phyloP scores from a whole-genome alignment of 2,888 invertebrate species.

The Syritta pipiens region DNA sequence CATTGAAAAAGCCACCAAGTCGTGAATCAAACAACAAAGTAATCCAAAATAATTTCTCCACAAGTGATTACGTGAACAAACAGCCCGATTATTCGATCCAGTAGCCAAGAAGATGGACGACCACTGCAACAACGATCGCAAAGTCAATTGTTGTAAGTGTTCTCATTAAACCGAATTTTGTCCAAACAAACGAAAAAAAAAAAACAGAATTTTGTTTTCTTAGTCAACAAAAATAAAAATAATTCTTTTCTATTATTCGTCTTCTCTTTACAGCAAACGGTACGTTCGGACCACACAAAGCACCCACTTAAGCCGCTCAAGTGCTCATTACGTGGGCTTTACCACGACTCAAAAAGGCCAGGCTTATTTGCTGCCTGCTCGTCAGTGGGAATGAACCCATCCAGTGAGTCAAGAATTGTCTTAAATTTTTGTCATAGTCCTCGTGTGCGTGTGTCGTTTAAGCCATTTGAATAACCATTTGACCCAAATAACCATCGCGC shows the following conservation, averaged over 20 bases:
- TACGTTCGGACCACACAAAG: background rate
- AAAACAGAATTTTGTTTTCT: background rate
- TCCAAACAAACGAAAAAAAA: conserved; percentile 6
- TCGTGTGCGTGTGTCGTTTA: background rate
- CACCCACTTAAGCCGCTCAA: background rate
- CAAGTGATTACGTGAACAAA: background rate
- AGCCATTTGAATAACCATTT: conserved; percentile 3
- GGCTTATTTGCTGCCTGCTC: no score
- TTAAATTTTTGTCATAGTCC: background rate
- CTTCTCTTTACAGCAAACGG: background rate
- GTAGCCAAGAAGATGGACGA: background rate
- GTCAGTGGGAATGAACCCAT: no score
- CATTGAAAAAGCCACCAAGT: no score
- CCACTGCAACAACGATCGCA: background rate
- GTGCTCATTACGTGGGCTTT: conserved; percentile 14
- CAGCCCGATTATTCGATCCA: background rate
- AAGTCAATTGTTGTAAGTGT: background rate
- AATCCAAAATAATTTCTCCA: background rate
- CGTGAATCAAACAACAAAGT: background rate
- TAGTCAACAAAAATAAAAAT: background rate
- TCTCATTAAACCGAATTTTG: conserved; percentile 8
- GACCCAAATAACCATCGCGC: conserved; percentile 31
- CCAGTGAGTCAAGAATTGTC: background rate
- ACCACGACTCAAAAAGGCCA: background rate
- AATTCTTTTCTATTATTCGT: background rate